Conservation (phyloP, 2,888 invertebrate species). For the Hyposoter dolosus region DNA sequence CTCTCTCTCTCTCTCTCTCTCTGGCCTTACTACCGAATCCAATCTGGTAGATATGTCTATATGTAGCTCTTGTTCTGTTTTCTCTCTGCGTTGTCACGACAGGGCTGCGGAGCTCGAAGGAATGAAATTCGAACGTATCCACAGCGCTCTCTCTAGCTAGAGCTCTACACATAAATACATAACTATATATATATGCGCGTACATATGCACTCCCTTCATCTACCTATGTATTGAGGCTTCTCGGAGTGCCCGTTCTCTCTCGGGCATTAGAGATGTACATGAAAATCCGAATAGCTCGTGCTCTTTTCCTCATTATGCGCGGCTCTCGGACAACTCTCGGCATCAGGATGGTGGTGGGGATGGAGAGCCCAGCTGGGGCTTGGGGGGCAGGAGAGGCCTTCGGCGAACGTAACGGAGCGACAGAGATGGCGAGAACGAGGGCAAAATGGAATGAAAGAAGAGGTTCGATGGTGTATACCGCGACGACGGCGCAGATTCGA, state of each 20-base stretch:
- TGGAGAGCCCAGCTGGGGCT: conserved; percentile 54
- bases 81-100: conserved; percentile 57
- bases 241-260: conserved; percentile 21
- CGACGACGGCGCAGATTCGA: conserved; percentile 35
- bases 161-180: conserved; percentile 39
- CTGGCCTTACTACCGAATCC: conserved; percentile 36
- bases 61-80: conserved; percentile 13
- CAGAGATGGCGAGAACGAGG: conserved; percentile 40
- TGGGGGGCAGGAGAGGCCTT: conserved; percentile 19
- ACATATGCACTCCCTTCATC: conserved; percentile 8
- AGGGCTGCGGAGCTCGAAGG: conserved; percentile 76
- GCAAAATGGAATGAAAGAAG: conserved; percentile 20
- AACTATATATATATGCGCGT: conserved; percentile 9
- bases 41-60: conserved; percentile 19
- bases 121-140: conserved; percentile 82
- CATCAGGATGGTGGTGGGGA: conserved; percentile 57
- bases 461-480: conserved; percentile 32
- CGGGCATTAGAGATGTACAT: background rate
- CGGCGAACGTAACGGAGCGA: conserved; percentile 54
- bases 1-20: conserved; percentile 33
- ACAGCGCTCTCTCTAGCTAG: conserved; percentile 71
- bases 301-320: conserved; percentile 34
- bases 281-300: conserved; percentile 9
- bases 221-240: conserved; percentile 29
- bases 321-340: conserved; percentile 37